Base-by-base conservation (phyloP, 2,797 vertebrate species). In the Chrysocyon brachyurus region DNA sequence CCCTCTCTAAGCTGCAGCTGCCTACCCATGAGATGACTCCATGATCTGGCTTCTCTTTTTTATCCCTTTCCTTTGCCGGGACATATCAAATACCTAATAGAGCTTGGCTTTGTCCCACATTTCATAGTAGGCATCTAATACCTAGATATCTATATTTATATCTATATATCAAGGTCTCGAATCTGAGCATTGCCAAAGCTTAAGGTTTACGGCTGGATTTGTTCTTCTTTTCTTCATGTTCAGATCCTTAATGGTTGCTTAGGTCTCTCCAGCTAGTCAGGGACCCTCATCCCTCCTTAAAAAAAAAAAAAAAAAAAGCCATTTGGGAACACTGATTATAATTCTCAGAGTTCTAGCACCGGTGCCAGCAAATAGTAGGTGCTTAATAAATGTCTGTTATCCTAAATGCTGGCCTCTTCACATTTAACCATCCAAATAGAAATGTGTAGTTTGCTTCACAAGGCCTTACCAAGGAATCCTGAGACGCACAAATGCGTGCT, bases 381-480 rank as follows among this genome's bases (percentile, higher is more conserved):
- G 1, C 16, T 49, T 61, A 78, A 77, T 36, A 81, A 86, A 68
- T 24, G 12, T 72, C 91, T 24, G 31, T 86, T 84, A 64, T 26
- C 17, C 46, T 52, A 75, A 66, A 79, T 28, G 1, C 49, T 79
- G 36, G 14, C 54, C 31, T 61, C 86, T 49, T 95, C 81, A 36
- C 21, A 11, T 57, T 66, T 73, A 85, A 75, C 24, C 78, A 40
- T 28, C 72, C 16, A 70, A 40, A 19, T n/a, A 46, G 19, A 92
- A 91, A 72, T 57, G 16, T 72, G 75, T 49, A 72, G 49, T 46
- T 63, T 83, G 8, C 46, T 97, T 87, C 49, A 11, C 17, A 95
- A 95, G 77, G 52, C 66, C n/a, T 89, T 85, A 81, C n/a, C 63
- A 92, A 89, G 64, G 97, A 89, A 68, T 36, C 79, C 73, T 46